These are phyloP conservation scores for Cremastobaeus sp. DNA, from an alignment of 2,888 invertebrate species.

Conservation along the genomic window DNA sequence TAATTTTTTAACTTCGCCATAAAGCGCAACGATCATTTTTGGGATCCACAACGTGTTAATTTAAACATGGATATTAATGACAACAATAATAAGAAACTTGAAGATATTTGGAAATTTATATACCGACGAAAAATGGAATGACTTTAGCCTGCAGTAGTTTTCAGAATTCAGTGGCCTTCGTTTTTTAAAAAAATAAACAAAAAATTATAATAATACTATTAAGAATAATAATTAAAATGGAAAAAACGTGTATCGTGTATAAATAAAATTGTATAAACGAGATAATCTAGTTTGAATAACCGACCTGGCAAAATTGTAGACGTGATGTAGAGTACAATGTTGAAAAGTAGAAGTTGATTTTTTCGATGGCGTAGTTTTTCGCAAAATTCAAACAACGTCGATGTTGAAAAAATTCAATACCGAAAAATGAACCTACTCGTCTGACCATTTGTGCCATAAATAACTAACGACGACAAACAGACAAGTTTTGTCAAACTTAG, in stretches of 20 bases:
- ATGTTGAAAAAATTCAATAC: conserved; percentile 58
- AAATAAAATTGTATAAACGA: conserved; percentile 57
- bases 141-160: conserved; percentile 65
- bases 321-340: conserved; percentile 41
- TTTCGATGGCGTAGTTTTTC: conserved; percentile 44
- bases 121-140: conserved; percentile 44
- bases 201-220: conserved; percentile 23
- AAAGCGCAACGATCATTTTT: conserved; percentile 25
- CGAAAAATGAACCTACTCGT: conserved; percentile 62
- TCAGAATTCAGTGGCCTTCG: conserved; percentile 70
- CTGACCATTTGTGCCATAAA: conserved; percentile 73
- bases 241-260: conserved; percentile 49
- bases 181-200: conserved; percentile 60
- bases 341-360: conserved; percentile 44
- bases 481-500: conserved; percentile 19
- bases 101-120: conserved; percentile 41
- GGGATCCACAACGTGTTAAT: conserved; percentile 5
- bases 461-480: conserved; percentile 42
- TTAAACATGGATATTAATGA: conserved; percentile 3
- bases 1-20: too few relatives aligned
- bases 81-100: conserved; percentile 15
- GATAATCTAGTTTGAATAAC: conserved; percentile 61
- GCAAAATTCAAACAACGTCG: conserved; percentile 48
- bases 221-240: conserved; percentile 11
- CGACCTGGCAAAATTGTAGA: conserved; percentile 45